These are phyloP conservation scores for Tetranychus piercei DNA, from an alignment of 2,888 invertebrate genomes.

Conservation along the genomic window DNA sequence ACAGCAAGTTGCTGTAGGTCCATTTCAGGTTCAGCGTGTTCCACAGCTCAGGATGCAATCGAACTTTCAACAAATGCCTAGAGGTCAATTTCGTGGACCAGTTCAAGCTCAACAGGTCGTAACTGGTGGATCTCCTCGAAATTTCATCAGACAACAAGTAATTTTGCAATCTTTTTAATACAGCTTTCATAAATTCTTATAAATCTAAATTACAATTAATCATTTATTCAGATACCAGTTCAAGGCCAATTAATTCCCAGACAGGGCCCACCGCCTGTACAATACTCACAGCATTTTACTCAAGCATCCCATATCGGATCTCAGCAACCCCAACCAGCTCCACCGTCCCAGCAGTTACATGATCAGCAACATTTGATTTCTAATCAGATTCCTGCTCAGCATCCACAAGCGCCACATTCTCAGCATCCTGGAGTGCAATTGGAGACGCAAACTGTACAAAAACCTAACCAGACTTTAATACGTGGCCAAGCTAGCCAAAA, in stretches of 20 bases:
- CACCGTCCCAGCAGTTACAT: neutral
- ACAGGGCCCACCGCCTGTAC: conserved; percentile 1
- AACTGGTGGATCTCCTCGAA: neutral
- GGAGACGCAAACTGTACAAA: neutral
- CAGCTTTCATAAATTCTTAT: neutral
- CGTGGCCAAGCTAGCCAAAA: neutral
- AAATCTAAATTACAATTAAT: neutral
- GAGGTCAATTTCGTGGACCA: conserved; percentile 5
- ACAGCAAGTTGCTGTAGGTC: neutral
- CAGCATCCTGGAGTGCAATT: neutral
- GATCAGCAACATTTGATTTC: neutral
- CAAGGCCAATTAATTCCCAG: conserved; percentile 8
- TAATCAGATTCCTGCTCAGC: neutral
- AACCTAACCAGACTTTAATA: neutral
- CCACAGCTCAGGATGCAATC: conserved; percentile 11
- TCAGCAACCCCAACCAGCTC: conserved; percentile 12
- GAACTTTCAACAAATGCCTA: conserved; percentile 10
- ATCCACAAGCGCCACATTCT: neutral
- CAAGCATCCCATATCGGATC: conserved; percentile 12
- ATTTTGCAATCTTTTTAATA: neutral
- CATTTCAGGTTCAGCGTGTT: conserved; percentile 10
- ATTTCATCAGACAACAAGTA: neutral
- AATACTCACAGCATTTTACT: neutral
- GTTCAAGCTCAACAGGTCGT: neutral
- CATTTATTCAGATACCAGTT: conserved; percentile 4